A percentile compares a stretch with the other conserved stretches of the same genome.
Evolutionary conservation across 2,113 vertebrate species (phyloP).

Genomic region (Dromaius novaehollandiae): DNA sequence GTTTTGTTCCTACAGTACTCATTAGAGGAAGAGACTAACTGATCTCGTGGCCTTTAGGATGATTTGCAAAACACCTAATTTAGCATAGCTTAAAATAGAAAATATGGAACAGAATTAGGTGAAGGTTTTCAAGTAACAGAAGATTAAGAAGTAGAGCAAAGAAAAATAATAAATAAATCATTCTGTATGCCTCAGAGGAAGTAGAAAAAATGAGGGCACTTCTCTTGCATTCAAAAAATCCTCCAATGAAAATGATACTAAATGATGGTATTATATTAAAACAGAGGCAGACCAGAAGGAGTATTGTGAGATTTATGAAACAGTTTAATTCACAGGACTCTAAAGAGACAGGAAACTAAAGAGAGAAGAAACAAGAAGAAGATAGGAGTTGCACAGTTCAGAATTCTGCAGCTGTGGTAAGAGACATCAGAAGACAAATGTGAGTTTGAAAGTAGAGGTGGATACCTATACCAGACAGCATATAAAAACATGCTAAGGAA

Average conservation of each 20-base stretch:
- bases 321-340: background rate
- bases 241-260: background rate
- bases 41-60: conserved; percentile 49
- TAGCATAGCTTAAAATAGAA: conserved; percentile 56
- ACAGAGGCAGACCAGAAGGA: background rate
- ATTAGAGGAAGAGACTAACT: conserved; percentile 57
- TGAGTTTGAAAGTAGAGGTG: background rate
- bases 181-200: background rate
- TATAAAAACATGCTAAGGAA: background rate
- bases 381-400: background rate
- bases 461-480: accelerated
- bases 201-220: background rate
- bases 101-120: background rate
- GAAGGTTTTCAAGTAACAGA: background rate
- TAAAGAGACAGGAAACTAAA: background rate
- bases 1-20: conserved; percentile 53
- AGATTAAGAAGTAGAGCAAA: background rate
- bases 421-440: background rate
- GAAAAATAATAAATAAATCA: background rate
- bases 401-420: background rate
- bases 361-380: background rate
- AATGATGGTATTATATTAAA: background rate
- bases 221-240: background rate
- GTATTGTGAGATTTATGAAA: background rate
- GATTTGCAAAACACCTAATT: conserved; percentile 56